These are phyloP conservation scores for Pristionchus pacificus DNA, from an alignment of 1,140 invertebrate genomes.

Conservation along the genomic window DNA sequence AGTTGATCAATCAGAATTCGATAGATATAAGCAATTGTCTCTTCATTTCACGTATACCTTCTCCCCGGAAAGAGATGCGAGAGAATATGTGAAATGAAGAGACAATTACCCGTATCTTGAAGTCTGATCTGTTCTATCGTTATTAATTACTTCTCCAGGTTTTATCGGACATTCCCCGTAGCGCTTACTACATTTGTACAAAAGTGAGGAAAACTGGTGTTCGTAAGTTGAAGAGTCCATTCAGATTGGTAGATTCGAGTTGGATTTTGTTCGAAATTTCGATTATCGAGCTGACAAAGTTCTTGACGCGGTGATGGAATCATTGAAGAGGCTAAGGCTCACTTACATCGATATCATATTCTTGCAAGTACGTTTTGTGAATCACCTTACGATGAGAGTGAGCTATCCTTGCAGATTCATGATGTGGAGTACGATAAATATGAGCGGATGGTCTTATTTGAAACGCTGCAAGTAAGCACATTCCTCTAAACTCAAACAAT, in stretches of 20 bases:
- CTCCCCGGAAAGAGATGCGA: too few species aligned
- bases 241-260: conserved; percentile 73
- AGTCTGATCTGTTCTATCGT: too few species aligned
- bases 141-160: conserved; percentile 61
- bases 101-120: too few species aligned
- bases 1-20: conserved; percentile 10
- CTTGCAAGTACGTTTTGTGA: conserved; percentile 60
- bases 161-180: conserved; percentile 71
- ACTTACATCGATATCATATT: conserved; percentile 84
- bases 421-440: conserved; percentile 82
- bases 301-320: conserved; percentile 69
- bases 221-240: not conserved
- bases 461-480: conserved; percentile 70
- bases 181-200: conserved; percentile 83
- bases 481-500: not conserved
- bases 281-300: conserved; percentile 78
- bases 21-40: not conserved
- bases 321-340: conserved; percentile 71
- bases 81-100: too few species aligned
- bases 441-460: conserved; percentile 73
- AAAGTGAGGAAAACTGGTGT: conserved; percentile 62
- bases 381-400: not conserved
- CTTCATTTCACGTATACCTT: not conserved
- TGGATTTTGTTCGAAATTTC: conserved; percentile 73
- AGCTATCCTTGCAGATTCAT: conserved; percentile 68